phyloP scores from a whole-genome alignment of 2,888 invertebrate genomes.

The Drosophila bunnanda region DNA sequence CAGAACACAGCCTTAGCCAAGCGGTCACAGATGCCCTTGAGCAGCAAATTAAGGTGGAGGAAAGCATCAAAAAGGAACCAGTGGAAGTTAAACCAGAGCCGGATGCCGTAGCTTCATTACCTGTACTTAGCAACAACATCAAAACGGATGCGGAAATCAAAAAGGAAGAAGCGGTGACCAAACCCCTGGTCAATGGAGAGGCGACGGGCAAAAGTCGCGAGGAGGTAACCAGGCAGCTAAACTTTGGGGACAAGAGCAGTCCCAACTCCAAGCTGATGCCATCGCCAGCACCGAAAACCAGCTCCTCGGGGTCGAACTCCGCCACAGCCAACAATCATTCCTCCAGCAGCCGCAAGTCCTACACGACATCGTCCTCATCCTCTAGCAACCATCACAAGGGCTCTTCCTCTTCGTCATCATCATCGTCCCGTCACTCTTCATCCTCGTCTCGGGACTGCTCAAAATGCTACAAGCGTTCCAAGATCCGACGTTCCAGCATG shows the following conservation, averaged over 20 bases:
- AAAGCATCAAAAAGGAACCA: conserved; percentile 26
- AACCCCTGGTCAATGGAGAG: conserved; percentile 61
- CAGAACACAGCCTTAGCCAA: conserved; percentile 32
- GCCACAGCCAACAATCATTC: conserved; percentile 62
- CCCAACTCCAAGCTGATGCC: conserved; percentile 69
- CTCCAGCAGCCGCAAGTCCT: conserved; percentile 65
- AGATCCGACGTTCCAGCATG: conserved; percentile 89
- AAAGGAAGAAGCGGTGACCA: conserved; percentile 49
- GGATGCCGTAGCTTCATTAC: neutral
- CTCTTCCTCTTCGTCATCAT: conserved; percentile 60
- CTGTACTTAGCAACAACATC: conserved; percentile 55
- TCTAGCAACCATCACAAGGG: conserved; percentile 56
- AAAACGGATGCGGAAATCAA: conserved; percentile 59
- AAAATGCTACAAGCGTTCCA: conserved; percentile 89
- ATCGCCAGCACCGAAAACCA: conserved; percentile 69
- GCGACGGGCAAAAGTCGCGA: conserved; percentile 74
- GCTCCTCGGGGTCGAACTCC: conserved; percentile 44
- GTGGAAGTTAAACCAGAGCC: conserved; percentile 17
- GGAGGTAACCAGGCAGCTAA: conserved; percentile 82
- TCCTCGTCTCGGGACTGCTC: conserved; percentile 85
- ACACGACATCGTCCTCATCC: conserved; percentile 55
- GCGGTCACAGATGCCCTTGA: conserved; percentile 32
- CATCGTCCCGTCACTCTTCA: conserved; percentile 68
- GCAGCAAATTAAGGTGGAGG: conserved; percentile 56
- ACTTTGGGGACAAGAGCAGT: conserved; percentile 66